phyloP scores from a whole-genome alignment of 2,113 vertebrate species.

The Limanda limanda region DNA sequence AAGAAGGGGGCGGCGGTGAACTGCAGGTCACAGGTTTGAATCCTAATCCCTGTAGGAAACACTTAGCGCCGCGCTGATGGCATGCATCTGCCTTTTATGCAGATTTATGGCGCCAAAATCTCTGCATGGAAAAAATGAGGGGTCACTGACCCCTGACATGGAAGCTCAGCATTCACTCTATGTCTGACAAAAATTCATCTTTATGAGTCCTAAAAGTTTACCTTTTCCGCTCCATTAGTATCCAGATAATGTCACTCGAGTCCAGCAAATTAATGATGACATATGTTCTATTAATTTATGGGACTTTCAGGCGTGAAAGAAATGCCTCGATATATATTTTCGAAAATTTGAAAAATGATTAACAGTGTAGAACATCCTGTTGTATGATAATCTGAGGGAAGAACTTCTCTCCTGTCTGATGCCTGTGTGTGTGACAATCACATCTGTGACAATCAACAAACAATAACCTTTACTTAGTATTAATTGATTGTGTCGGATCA shows the following conservation, averaged over 20 bases:
- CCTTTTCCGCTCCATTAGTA: neutral
- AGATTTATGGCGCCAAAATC: slow-evolving; percentile 64
- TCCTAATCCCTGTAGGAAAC: slow-evolving; percentile 69
- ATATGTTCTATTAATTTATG: neutral
- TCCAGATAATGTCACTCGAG: neutral
- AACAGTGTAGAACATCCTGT: no score
- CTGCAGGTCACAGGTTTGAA: slow-evolving; percentile 68
- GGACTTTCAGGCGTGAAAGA: neutral
- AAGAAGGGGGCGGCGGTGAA: slow-evolving; percentile 49
- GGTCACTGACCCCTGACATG: slow-evolving; percentile 38
- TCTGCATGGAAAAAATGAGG: slow-evolving; percentile 33
- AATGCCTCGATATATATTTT: neutral
- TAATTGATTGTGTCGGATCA: no score
- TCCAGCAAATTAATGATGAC: neutral
- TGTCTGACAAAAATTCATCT: slow-evolving; percentile 14
- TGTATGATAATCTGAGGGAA: no score
- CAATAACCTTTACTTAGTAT: no score
- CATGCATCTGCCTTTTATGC: slow-evolving; percentile 67
- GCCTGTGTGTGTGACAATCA: no score
- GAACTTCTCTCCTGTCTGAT: no score
- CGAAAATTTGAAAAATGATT: neutral
- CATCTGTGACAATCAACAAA: no score
- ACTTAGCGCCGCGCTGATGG: slow-evolving; percentile 62
- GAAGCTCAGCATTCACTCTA: slow-evolving; percentile 36
- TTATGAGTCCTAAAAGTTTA: slow-evolving; percentile 31